Evolutionary conservation across 1,140 invertebrate species (phyloP).

Genomic region (Probaryconus sp.): DNA sequence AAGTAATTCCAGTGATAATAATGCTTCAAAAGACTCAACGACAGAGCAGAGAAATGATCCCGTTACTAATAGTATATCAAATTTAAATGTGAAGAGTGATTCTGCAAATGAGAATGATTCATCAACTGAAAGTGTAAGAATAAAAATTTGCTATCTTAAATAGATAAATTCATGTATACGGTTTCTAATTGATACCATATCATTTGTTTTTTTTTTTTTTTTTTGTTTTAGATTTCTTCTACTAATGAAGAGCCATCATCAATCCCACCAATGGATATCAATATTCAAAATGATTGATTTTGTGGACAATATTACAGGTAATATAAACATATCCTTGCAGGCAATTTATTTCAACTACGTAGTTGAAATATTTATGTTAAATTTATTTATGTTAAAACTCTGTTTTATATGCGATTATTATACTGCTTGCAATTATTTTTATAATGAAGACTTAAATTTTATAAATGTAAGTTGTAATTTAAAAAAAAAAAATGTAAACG

Average conservation of each 20-base stretch:
- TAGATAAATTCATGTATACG: too few species aligned
- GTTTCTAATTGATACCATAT: too few species aligned
- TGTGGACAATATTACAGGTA: slow-evolving; percentile 1
- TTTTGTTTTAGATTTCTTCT: slow-evolving; percentile 54
- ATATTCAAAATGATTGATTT: slow-evolving; percentile 51
- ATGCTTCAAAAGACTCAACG: neutral
- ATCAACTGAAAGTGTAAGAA: slow-evolving; percentile 25
- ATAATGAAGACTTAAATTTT: too few species aligned
- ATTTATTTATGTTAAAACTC: too few species aligned
- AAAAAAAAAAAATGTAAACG: too few species aligned
- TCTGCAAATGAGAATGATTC: slow-evolving; percentile 9
- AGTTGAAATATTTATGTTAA: too few species aligned
- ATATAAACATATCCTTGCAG: slow-evolving; percentile 8
- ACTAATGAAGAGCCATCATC: slow-evolving; percentile 66
- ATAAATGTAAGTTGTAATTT: too few species aligned
- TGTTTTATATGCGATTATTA: too few species aligned
- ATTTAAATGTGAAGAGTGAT: slow-evolving; percentile 3
- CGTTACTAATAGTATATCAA: neutral
- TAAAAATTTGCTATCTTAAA: too few species aligned
- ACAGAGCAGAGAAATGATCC: neutral
- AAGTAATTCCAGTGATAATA: neutral
- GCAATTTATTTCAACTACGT: neutral
- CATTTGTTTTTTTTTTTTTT: slow-evolving; percentile 5
- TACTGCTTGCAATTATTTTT: too few species aligned
- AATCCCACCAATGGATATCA: slow-evolving; percentile 64